Evolutionary conservation across 2,888 invertebrate genomes (phyloP).

Genomic region (Eurois occulta): DNA sequence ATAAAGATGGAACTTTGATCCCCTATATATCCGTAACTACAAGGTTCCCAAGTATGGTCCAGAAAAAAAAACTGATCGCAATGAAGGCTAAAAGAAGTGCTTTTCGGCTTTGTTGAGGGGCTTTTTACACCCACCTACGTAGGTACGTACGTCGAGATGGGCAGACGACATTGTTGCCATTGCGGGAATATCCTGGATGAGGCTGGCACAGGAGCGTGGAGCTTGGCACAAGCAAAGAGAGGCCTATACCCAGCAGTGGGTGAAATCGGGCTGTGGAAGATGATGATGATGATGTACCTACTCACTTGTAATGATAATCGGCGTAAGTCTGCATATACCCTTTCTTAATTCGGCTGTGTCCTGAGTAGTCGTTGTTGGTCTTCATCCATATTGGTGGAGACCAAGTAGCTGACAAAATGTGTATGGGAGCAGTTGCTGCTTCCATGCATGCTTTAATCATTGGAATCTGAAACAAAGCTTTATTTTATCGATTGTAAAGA

Average conservation of each 20-base stretch:
- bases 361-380: conserved; percentile 84
- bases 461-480: conserved; percentile 80
- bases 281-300: no score
- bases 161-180: no score
- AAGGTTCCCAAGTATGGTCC: neutral
- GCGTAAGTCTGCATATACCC: conserved; percentile 94
- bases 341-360: conserved; percentile 82
- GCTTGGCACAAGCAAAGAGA: no score
- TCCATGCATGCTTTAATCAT: conserved; percentile 80
- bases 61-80: neutral
- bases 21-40: neutral
- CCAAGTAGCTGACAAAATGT: conserved; percentile 89
- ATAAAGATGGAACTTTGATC: neutral
- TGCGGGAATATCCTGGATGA: no score
- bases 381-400: conserved; percentile 93
- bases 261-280: no score
- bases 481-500: neutral
- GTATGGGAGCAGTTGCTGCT: conserved; percentile 77
- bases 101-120: neutral
- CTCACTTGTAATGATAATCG: conserved; percentile 92
- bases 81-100: neutral
- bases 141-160: no score
- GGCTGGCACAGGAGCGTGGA: no score
- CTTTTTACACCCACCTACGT: neutral
- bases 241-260: no score